These are phyloP conservation scores for Pachycephala philippinensis DNA, from an alignment of 2,113 vertebrate genomes.

Conservation along the genomic window DNA sequence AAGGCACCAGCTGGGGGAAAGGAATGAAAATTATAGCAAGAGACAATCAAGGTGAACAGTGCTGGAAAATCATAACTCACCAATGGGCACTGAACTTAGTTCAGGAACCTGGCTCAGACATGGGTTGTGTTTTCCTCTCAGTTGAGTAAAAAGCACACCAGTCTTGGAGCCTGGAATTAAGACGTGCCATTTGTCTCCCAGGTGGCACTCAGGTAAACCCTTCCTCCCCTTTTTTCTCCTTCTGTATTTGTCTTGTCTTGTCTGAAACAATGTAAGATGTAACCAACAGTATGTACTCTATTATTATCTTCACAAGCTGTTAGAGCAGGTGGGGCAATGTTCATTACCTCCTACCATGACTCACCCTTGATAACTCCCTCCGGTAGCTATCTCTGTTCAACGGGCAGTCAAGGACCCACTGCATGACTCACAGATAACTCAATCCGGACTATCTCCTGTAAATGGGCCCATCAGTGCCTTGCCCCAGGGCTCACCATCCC, in stretches of 20 bases:
- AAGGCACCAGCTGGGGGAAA: slow-evolving; percentile 51
- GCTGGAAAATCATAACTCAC: slow-evolving; percentile 10
- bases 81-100: background rate
- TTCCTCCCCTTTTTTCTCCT: background rate
- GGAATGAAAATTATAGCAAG: slow-evolving; percentile 59
- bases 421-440: no score
- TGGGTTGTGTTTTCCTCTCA: background rate
- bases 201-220: background rate
- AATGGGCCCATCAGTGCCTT: no score
- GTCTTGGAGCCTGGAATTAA: background rate
- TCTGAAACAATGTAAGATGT: no score
- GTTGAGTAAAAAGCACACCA: background rate
- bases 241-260: background rate
- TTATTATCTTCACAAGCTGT: no score
- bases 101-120: background rate
- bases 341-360: no score
- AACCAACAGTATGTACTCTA: no score
- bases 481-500: no score
- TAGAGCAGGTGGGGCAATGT: no score
- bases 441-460: no score
- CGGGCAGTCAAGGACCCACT: no score
- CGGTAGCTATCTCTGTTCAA: no score
- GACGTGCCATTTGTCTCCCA: background rate
- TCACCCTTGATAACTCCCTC: no score
- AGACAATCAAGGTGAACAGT: slow-evolving; percentile 18